Conservation (phyloP, 1,140 invertebrate species). For the Bombus soroeensis region DNA sequence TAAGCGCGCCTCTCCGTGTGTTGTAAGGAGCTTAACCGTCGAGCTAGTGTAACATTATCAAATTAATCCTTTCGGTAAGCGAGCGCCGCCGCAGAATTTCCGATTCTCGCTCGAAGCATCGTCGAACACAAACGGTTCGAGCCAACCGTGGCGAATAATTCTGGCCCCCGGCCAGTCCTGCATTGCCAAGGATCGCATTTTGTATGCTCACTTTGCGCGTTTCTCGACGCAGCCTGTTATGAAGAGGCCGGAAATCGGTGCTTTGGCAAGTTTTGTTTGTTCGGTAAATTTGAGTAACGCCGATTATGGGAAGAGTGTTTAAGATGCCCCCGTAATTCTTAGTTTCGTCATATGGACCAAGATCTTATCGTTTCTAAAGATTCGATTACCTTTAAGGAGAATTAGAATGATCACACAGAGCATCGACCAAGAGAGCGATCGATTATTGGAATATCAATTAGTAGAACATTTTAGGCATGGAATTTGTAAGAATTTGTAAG, state of each 20-base stretch:
- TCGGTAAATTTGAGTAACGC: not conserved
- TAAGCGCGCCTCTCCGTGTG: not conserved
- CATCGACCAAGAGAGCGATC: too few species aligned
- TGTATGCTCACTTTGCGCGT: not conserved
- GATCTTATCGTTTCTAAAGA: too few species aligned
- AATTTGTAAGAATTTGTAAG: too few species aligned
- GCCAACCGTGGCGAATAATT: not conserved
- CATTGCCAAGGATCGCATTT: slow-evolving; percentile 16
- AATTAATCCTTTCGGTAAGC: slow-evolving; percentile 36
- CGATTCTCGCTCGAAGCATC: too few species aligned
- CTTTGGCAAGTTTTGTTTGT: not conserved
- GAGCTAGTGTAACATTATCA: slow-evolving; percentile 17
- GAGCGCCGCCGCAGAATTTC: not conserved
- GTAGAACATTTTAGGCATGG: too few species aligned
- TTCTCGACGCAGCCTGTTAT: not conserved
- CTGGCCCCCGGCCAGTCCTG: slow-evolving; percentile 9
- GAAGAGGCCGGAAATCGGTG: not conserved
- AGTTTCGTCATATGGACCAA: too few species aligned
- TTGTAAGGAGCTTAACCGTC: slow-evolving; percentile 27
- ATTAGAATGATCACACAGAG: too few species aligned
- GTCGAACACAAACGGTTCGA: not conserved
- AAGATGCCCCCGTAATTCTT: too few species aligned
- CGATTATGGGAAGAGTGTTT: too few species aligned
- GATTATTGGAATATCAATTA: too few species aligned
- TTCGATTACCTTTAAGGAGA: too few species aligned